These are phyloP conservation scores for Polietes domitor DNA, from an alignment of 2,888 invertebrate species.

Conservation along the genomic window DNA sequence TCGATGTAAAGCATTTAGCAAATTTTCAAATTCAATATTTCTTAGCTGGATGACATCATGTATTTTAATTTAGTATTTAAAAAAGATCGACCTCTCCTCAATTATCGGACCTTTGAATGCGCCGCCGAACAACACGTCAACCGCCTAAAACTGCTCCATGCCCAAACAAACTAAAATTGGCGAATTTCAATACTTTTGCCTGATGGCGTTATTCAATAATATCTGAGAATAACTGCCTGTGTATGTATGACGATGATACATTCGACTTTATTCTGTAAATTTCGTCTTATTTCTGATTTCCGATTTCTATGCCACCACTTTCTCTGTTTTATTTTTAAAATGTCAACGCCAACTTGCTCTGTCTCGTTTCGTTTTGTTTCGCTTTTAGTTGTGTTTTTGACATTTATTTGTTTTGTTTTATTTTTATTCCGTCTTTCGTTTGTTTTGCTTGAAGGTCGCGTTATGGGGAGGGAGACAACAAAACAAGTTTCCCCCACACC, in stretches of 20 bases:
- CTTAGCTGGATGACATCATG: constrained; percentile 60
- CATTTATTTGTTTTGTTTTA: constrained; percentile 37
- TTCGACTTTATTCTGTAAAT: constrained; percentile 22
- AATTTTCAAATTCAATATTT: constrained; percentile 34
- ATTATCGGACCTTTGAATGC: background rate
- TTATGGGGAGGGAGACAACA: constrained; percentile 13
- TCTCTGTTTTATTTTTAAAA: constrained; percentile 25
- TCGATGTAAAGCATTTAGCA: constrained; percentile 46
- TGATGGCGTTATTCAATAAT: constrained; percentile 45
- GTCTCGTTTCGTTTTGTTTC: background rate
- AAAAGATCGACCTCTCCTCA: constrained; percentile 34
- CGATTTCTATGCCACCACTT: constrained; percentile 16
- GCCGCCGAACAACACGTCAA: background rate
- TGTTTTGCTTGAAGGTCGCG: constrained; percentile 53
- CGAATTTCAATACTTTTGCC: constrained; percentile 24
- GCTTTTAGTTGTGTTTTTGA: constrained; percentile 16
- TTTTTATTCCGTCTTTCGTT: constrained; percentile 45
- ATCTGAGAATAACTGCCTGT: background rate
- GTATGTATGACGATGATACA: background rate
- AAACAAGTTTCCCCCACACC: background rate
- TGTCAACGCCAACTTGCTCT: constrained; percentile 9
- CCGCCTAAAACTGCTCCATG: constrained; percentile 12
- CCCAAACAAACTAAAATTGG: constrained; percentile 1
- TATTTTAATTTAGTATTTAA: constrained; percentile 18
- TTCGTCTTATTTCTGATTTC: constrained; percentile 23